phyloP scores from a whole-genome alignment of 2,888 invertebrate species.

The Allacma fusca region DNA sequence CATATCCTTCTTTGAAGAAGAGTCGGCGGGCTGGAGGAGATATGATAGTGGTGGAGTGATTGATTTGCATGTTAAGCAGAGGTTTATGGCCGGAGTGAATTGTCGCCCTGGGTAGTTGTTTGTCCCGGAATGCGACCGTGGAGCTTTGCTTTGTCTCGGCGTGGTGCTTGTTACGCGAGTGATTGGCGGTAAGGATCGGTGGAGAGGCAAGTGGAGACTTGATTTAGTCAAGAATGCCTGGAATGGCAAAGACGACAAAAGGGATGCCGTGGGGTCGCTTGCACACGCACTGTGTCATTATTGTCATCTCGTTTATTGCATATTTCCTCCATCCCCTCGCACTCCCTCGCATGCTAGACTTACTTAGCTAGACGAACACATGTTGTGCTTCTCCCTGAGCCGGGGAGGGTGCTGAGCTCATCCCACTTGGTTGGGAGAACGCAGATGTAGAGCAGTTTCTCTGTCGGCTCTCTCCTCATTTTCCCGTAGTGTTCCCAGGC shows the following conservation, averaged over 20 bases:
- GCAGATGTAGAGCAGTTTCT: too few relatives aligned
- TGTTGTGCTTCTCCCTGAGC: background rate
- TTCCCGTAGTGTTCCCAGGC: too few relatives aligned
- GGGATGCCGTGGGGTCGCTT: conserved; percentile 6
- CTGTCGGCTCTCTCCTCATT: too few relatives aligned
- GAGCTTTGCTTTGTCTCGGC: too few relatives aligned
- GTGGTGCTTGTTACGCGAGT: too few relatives aligned
- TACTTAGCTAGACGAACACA: background rate
- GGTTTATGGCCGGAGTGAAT: conserved; percentile 7
- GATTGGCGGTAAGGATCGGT: too few relatives aligned
- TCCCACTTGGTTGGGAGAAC: too few relatives aligned
- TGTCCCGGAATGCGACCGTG: too few relatives aligned
- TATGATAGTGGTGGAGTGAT: background rate
- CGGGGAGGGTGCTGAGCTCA: background rate
- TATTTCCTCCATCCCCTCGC: conserved; percentile 3
- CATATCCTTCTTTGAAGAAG: too few relatives aligned
- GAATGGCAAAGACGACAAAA: background rate
- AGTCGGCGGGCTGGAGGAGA: too few relatives aligned
- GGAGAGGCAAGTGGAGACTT: conserved; percentile 3
- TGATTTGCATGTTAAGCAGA: conserved; percentile 7
- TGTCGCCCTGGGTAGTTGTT: background rate
- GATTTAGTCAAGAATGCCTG: background rate
- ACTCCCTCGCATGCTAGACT: background rate
- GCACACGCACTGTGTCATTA: background rate
- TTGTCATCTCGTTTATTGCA: conserved; percentile 2